Percentiles rank a stretch among this genome's conserved stretches.
Evolutionary conservation across 1,140 invertebrate genomes (phyloP).

Genomic region (Eubasilissa regina): DNA sequence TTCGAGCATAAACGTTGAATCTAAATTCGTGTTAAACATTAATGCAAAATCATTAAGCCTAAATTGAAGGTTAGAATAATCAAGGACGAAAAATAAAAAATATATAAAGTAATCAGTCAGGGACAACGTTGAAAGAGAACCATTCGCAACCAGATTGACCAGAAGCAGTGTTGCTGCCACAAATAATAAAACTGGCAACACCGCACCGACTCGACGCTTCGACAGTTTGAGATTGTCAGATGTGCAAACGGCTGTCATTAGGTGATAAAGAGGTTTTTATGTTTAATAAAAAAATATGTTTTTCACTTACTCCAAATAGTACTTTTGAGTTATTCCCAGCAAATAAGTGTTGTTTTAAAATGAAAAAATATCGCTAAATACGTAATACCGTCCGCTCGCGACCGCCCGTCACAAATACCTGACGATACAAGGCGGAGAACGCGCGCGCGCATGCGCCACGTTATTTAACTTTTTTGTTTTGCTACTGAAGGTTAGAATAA

Average conservation of each 20-base stretch:
- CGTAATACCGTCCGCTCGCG: conserved; percentile 6
- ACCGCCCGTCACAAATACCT: conserved; percentile 38
- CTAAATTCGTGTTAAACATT: too few species aligned
- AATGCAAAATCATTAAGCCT: too few species aligned
- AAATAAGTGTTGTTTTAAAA: background rate
- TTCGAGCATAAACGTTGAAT: too few species aligned
- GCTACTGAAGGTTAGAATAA: conserved; percentile 3
- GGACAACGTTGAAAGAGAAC: background rate
- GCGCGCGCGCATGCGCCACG: conserved; percentile 32
- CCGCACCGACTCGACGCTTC: conserved; percentile 9
- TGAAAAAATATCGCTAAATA: background rate
- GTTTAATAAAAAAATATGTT: conserved; percentile 8
- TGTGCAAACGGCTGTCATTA: conserved; percentile 13
- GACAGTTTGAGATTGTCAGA: background rate
- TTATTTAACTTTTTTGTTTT: background rate
- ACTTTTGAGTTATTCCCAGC: background rate
- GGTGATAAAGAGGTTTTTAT: background rate
- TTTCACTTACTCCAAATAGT: conserved; percentile 16
- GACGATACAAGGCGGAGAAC: background rate
- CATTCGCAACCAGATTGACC: background rate
- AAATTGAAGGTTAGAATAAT: background rate
- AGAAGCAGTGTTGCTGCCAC: conserved; percentile 1
- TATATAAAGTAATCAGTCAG: background rate
- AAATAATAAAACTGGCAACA: conserved; percentile 28
- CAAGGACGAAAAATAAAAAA: background rate